phyloP scores from a whole-genome alignment of 2,888 invertebrate species.

The Vandiemenella viatica region DNA sequence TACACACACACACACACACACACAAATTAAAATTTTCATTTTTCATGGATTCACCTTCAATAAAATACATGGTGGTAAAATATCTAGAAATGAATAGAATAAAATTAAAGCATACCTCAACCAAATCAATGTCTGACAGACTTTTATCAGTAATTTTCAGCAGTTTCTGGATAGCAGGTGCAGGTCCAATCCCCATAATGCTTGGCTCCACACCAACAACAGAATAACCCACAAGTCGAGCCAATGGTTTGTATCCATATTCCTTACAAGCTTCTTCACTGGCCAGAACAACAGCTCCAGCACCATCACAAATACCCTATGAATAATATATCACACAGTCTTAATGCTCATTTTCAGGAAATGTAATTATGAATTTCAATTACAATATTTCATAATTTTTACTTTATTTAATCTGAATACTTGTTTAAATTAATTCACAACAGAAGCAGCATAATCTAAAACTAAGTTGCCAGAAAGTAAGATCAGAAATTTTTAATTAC shows the following conservation, averaged over 20 bases:
- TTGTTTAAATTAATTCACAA: too few species aligned
- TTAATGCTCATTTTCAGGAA: background rate
- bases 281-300: conserved; percentile 79
- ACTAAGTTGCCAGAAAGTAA: too few species aligned
- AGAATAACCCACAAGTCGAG: conserved; percentile 81
- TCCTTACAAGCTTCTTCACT: conserved; percentile 76
- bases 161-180: conserved; percentile 78
- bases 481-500: too few species aligned
- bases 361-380: too few species aligned
- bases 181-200: conserved; percentile 97
- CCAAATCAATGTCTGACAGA: conserved; percentile 75
- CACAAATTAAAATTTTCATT: too few species aligned
- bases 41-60: too few species aligned
- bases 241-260: conserved; percentile 72
- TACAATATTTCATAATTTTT: too few species aligned
- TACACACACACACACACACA: too few species aligned
- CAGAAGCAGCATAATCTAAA: too few species aligned
- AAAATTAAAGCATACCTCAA: conserved; percentile 38
- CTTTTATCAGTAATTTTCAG: conserved; percentile 62
- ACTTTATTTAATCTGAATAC: too few species aligned
- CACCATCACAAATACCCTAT: conserved; percentile 95
- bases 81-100: too few species aligned
- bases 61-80: too few species aligned
- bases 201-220: conserved; percentile 89
- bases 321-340: background rate